Conservation (phyloP, 2,113 vertebrate species). For the Sinocyclocheilus maitianheensis region DNA sequence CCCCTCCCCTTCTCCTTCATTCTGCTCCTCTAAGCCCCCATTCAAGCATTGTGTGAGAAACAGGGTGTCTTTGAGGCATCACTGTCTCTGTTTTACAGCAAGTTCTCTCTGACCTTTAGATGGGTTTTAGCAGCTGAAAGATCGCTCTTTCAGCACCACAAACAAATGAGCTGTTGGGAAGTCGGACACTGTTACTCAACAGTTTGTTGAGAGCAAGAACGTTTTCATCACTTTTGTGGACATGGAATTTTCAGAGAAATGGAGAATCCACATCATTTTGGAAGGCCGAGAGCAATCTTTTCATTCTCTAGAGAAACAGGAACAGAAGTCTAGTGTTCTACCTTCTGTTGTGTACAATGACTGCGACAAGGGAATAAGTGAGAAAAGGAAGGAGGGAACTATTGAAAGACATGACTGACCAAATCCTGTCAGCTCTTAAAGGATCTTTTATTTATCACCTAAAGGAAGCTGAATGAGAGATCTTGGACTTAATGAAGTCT, state of each 20-base stretch:
- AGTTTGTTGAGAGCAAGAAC: conserved; percentile 69
- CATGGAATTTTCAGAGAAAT: conserved; percentile 59
- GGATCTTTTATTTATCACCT: neutral
- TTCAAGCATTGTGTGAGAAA: conserved; percentile 74
- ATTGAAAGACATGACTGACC: neutral
- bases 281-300: conserved; percentile 53
- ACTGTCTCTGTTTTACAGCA: conserved; percentile 51
- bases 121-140: conserved; percentile 42
- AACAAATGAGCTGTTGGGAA: conserved; percentile 43
- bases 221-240: conserved; percentile 65
- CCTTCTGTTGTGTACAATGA: conserved; percentile 46
- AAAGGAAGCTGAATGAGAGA: neutral
- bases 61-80: conserved; percentile 55
- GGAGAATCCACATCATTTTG: conserved; percentile 58
- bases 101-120: conserved; percentile 53
- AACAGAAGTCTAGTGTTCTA: conserved; percentile 62
- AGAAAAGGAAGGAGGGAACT: conserved; percentile 26
- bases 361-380: conserved; percentile 1
- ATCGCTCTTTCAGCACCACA: conserved; percentile 20
- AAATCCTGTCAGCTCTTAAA: neutral
- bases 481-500: neutral
- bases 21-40: conserved; percentile 58
- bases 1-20: conserved; percentile 55
- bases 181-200: conserved; percentile 60
- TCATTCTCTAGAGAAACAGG: conserved; percentile 60